These are phyloP conservation scores for Nemopilema nomurai DNA, from an alignment of 30 jellyfish, hydroid and myxozoan species.

Conservation along the genomic window DNA sequence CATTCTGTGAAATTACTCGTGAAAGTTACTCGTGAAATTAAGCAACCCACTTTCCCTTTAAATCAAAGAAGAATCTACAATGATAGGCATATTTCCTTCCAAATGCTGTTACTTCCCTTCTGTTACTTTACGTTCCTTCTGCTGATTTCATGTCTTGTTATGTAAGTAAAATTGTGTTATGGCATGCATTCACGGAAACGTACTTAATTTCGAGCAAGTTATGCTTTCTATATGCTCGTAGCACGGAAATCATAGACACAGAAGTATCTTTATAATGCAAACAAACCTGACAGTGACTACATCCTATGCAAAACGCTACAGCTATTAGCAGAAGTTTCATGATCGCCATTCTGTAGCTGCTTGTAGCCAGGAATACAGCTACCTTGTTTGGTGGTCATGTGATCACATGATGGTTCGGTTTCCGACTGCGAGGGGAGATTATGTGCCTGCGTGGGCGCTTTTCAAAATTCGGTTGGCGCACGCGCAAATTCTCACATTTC, in stretches of 20 bases:
- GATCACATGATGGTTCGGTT: not conserved
- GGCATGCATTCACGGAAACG: too few relatives aligned
- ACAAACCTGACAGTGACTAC: slow-evolving; percentile 13
- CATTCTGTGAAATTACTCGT: not conserved
- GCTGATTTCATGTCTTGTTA: too few relatives aligned
- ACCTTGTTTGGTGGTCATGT: not conserved
- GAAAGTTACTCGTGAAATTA: too few relatives aligned
- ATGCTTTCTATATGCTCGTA: too few relatives aligned
- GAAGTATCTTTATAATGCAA: not conserved
- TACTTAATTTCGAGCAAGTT: too few relatives aligned
- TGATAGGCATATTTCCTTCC: too few relatives aligned
- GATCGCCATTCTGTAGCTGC: not conserved
- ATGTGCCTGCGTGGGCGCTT: slow-evolving; percentile 20
- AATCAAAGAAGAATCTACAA: too few relatives aligned
- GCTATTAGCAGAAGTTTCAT: not conserved
- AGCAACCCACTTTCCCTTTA: too few relatives aligned
- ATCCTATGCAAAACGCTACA: not conserved
- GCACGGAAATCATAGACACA: not conserved
- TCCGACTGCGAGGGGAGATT: not conserved
- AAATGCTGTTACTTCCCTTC: too few relatives aligned
- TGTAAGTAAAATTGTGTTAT: too few relatives aligned
- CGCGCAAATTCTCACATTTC: slow-evolving; percentile 17
- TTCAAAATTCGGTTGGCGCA: slow-evolving; percentile 49
- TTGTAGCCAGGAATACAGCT: not conserved
- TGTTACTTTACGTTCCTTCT: too few relatives aligned